Conservation (phyloP, 2,797 vertebrate species). For the Onychomys leucogaster region DNA sequence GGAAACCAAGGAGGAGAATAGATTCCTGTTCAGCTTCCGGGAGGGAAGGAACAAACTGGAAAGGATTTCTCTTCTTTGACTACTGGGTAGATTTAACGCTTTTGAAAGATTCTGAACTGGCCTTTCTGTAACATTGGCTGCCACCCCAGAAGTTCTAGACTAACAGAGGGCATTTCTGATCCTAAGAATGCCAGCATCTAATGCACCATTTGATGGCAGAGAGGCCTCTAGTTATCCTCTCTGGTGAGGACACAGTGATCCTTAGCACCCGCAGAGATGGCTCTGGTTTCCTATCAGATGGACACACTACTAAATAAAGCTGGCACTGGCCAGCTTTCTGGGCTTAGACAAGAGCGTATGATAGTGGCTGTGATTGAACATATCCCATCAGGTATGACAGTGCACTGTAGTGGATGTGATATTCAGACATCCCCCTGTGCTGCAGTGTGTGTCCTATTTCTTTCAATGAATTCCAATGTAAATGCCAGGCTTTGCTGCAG, state of each 20-base stretch:
- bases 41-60: slow-evolving; percentile 16
- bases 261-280: slow-evolving; percentile 57
- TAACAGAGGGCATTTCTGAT: slow-evolving; percentile 25
- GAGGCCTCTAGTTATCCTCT: slow-evolving; percentile 44
- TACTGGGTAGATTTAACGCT: slow-evolving; percentile 1
- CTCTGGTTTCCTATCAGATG: slow-evolving; percentile 7
- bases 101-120: slow-evolving; percentile 55
- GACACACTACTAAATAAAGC: not conserved
- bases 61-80: slow-evolving; percentile 54
- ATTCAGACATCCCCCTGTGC: not conserved
- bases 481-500: not conserved
- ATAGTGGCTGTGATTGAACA: not conserved
- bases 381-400: not conserved
- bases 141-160: not conserved
- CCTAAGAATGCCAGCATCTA: slow-evolving; percentile 31
- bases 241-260: slow-evolving; percentile 47
- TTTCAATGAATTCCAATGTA: not conserved
- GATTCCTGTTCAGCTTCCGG: slow-evolving; percentile 69
- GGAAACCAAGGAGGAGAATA: slow-evolving; percentile 66
- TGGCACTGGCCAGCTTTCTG: not conserved
- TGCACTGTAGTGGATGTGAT: not conserved
- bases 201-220: slow-evolving; percentile 11
- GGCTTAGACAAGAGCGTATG: not conserved
- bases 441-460: not conserved
- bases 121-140: not conserved